Conservation (phyloP, 2,797 vertebrate species). For the Malurus leucopterus region DNA sequence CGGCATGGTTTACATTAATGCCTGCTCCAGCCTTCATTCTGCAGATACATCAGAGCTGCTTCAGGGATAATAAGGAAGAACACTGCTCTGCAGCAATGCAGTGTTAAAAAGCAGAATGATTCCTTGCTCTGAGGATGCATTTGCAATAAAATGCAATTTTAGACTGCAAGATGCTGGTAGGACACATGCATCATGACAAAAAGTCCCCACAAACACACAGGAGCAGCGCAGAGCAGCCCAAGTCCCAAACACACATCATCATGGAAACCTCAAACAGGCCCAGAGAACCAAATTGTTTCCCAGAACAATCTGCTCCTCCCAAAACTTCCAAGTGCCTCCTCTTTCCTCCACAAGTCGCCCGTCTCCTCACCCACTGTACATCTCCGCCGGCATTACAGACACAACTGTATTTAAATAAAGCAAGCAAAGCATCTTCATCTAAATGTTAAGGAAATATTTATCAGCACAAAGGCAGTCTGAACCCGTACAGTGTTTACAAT, state of each 20-base stretch:
- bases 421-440: constrained; percentile 11
- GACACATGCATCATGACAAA: not conserved
- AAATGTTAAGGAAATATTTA: constrained; percentile 32
- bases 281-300: not conserved
- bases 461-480: not conserved
- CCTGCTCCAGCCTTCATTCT: not conserved
- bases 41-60: not conserved
- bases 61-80: not conserved
- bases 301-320: not conserved
- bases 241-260: not conserved
- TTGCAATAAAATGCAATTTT: not conserved
- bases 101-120: not conserved
- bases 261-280: not conserved
- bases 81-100: not conserved
- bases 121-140: not conserved
- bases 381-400: not conserved
- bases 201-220: not conserved
- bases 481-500: not conserved
- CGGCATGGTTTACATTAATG: not conserved
- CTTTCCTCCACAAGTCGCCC: not conserved
- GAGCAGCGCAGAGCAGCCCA: not conserved
- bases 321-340: not conserved
- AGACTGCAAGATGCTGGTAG: not conserved
- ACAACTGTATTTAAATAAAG: not conserved
- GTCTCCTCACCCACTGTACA: not conserved